Evolutionary conservation across 2,888 invertebrate genomes (phyloP).

Genomic region (Pediacus dermestoides): DNA sequence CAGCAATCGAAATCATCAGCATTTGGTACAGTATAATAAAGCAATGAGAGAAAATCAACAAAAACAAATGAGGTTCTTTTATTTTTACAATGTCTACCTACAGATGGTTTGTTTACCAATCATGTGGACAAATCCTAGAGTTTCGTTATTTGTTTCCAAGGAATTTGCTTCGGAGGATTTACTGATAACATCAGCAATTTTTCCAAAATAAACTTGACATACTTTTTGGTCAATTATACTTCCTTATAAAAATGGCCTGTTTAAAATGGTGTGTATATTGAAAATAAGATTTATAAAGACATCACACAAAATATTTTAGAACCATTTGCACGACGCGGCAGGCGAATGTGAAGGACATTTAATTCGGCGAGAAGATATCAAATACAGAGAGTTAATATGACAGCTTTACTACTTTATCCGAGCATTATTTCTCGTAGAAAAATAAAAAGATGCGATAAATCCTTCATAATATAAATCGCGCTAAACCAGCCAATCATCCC

Average conservation of each 20-base stretch:
- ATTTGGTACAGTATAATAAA: no score
- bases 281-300: no score
- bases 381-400: constrained; percentile 40
- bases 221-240: no score
- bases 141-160: no score
- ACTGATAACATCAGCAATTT: neutral
- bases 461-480: constrained; percentile 43
- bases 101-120: no score
- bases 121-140: no score
- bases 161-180: no score
- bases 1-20: constrained; percentile 27
- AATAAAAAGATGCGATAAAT: constrained; percentile 41
- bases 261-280: no score
- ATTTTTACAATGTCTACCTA: no score
- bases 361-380: constrained; percentile 33
- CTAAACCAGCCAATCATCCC: constrained; percentile 40
- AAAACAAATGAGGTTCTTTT: constrained; percentile 18
- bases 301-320: constrained; percentile 37
- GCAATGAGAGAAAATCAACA: constrained; percentile 17
- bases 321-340: constrained; percentile 32
- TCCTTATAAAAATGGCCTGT: no score
- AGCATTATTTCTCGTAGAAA: constrained; percentile 37
- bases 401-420: constrained; percentile 37
- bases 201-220: neutral
- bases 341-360: constrained; percentile 35